Base-by-base conservation (phyloP, 2,797 vertebrate species). In the Urophycis tenuis region DNA sequence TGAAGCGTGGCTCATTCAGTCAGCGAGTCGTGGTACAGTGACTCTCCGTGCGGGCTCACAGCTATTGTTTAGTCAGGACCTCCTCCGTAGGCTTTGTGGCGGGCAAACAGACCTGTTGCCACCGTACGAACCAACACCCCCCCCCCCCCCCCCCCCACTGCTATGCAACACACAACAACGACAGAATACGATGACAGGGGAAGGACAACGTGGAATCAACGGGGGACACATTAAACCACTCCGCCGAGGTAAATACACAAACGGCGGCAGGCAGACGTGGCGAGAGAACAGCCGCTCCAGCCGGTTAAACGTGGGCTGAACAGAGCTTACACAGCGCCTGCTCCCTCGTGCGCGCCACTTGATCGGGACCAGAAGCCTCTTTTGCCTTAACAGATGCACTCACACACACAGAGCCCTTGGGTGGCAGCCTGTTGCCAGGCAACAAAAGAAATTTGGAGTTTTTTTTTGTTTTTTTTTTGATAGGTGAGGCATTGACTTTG, bases 351-450 rank as follows among this genome's bases (percentile, higher is more conserved):
- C 39, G 6, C 45, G 19, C 53, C 22, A 8, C 53, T n/a, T 60
- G 53, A 60, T 60, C n/a, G 60, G 60, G n/a, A 67, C 22, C 22
- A 22, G 49, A 22, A 7, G 3, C 25, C 9, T 19, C n/a, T 22
- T 53, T 19, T 53, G 19, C 8, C 4, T 53, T 60, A n/a, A 60
- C 53, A 60, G 22, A 60, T 60, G 53, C 78, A 86, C 79, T 74
- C 79, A 84, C 80, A 78, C 71, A 53, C 80, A 84, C 76, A 77
- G 72, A 84, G 81, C 79, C 74, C 25, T 78, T 85, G 84, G 84
- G 81, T 83, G 85, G 82, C 84, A 79, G 85, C 86, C 79, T 85
- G 90, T 93, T 90, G 88, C 91, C 85, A 88, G 81, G 90, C 89
- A 90, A 91, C 90, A 88, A 86, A 87, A 82, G 71, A 81, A 77